Evolutionary conservation across 1,140 invertebrate genomes (phyloP).

Genomic region (Brachionus plicatilis): DNA sequence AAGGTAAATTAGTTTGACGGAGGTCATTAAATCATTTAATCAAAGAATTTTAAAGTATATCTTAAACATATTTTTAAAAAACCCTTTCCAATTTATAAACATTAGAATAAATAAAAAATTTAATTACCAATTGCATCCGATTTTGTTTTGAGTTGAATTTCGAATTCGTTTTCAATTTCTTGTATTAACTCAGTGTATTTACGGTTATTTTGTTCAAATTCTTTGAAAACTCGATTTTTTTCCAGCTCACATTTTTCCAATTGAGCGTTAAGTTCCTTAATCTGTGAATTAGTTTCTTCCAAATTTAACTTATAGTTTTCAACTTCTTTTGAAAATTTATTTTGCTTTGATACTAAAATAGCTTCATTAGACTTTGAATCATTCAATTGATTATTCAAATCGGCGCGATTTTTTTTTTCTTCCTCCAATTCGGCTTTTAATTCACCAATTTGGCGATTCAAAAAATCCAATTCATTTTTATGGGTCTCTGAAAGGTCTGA

Average conservation of each 20-base stretch:
- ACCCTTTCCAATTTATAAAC: too few relatives aligned
- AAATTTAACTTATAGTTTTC: neutral
- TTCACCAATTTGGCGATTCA: neutral
- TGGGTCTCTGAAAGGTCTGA: neutral
- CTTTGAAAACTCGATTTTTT: neutral
- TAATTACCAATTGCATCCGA: neutral
- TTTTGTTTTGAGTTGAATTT: neutral
- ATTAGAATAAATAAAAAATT: neutral
- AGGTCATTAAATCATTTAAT: too few relatives aligned
- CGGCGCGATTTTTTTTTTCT: neutral
- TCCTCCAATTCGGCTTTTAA: neutral
- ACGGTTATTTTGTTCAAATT: neutral
- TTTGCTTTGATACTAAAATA: neutral
- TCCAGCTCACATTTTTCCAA: neutral
- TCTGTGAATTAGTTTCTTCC: neutral
- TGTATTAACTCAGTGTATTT: neutral
- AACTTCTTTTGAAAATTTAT: neutral
- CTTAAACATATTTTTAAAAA: too few relatives aligned
- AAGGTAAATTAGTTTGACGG: too few relatives aligned
- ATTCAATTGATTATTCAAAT: neutral
- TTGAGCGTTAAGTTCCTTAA: neutral
- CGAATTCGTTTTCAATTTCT: conserved; percentile 9
- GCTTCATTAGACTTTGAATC: neutral
- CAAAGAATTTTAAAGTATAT: too few relatives aligned
- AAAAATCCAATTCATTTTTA: conserved; percentile 2